Percentiles rank a stretch among this genome's conserved stretches.
These are phyloP conservation scores for Metaphire vulgaris DNA, from an alignment of 1,140 invertebrate genomes.

Conservation along the genomic window DNA sequence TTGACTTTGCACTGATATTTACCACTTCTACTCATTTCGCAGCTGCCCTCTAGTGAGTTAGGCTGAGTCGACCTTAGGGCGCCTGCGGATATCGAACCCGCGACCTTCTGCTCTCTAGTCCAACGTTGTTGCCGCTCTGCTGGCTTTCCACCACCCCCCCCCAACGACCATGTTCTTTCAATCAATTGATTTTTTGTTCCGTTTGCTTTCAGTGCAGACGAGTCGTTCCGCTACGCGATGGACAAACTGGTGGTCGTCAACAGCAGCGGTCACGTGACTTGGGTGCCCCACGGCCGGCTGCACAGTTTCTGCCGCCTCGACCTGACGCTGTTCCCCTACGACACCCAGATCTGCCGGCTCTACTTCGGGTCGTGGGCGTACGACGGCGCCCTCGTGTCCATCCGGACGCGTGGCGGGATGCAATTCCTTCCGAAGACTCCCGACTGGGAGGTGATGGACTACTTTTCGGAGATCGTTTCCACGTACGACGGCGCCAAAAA, in stretches of 20 bases:
- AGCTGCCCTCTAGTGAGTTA: too few relatives aligned
- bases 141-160: too few relatives aligned
- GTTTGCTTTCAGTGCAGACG: slow-evolving; percentile 36
- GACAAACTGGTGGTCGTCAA: slow-evolving; percentile 60
- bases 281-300: slow-evolving; percentile 65
- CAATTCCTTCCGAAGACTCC: slow-evolving; percentile 28
- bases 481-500: neutral
- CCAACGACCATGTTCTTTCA: too few relatives aligned
- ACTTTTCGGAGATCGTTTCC: neutral
- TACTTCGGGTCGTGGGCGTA: slow-evolving; percentile 60
- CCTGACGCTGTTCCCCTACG: slow-evolving; percentile 64
- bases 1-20: too few relatives aligned
- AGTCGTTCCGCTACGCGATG: slow-evolving; percentile 50
- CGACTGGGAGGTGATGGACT: slow-evolving; percentile 19
- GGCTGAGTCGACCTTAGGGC: too few relatives aligned
- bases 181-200: too few relatives aligned
- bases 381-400: slow-evolving; percentile 57
- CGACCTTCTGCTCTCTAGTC: too few relatives aligned
- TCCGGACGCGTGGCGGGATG: slow-evolving; percentile 40
- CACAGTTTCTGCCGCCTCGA: slow-evolving; percentile 62
- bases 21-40: too few relatives aligned
- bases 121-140: too few relatives aligned
- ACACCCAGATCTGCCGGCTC: slow-evolving; percentile 61
- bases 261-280: slow-evolving; percentile 59
- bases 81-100: too few relatives aligned